Conservation (phyloP, 2,113 vertebrate genomes). For the Coptodon rendalli region DNA sequence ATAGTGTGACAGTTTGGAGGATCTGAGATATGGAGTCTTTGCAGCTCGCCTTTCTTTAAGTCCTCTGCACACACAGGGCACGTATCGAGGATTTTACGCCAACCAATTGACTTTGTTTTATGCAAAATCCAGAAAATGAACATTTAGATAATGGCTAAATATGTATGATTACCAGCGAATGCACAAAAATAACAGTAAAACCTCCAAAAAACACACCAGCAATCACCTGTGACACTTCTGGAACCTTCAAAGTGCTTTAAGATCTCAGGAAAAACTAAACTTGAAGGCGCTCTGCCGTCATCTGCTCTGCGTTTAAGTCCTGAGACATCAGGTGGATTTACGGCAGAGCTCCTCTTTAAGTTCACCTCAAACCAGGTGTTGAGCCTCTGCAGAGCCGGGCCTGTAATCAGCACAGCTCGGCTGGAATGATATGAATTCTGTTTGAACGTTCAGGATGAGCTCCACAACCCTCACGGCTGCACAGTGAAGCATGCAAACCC, state of each 20-base stretch:
- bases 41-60: neutral
- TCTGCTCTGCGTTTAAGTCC: slow-evolving; percentile 4
- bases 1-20: neutral
- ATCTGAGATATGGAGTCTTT: neutral
- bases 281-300: neutral
- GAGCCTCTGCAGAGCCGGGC: neutral
- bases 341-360: slow-evolving; percentile 7
- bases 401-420: slow-evolving; percentile 8
- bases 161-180: neutral
- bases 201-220: neutral
- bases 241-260: neutral
- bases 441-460: neutral
- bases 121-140: neutral
- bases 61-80: neutral
- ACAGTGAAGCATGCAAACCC: neutral
- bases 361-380: slow-evolving; percentile 32
- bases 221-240: neutral
- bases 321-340: neutral
- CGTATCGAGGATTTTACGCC: fast-evolving
- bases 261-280: neutral
- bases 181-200: neutral
- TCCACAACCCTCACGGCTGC: neutral
- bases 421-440: slow-evolving; percentile 3
- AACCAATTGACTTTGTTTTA: neutral
- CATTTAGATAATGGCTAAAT: fast-evolving